Evolutionary conservation across 2,113 vertebrate species (phyloP).

Genomic region (Perccottus glenii): DNA sequence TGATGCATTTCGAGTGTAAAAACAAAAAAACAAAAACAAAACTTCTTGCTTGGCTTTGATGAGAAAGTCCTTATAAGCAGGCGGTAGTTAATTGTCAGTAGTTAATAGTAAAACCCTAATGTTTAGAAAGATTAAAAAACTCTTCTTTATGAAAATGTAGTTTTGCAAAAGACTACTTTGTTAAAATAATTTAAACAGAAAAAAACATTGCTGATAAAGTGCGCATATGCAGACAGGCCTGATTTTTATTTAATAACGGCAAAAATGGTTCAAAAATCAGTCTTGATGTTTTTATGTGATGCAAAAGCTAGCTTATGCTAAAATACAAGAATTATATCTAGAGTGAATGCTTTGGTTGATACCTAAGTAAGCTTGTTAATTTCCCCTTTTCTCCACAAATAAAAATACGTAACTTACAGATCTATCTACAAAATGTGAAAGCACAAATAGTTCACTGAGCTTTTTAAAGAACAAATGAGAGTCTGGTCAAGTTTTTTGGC

Average conservation of each 20-base stretch:
- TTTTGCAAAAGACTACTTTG: constrained; percentile 15
- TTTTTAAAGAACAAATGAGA: constrained; percentile 52
- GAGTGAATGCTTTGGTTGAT: constrained; percentile 72
- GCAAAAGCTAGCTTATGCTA: too few relatives aligned
- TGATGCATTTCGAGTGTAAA: constrained; percentile 61
- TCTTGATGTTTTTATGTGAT: constrained; percentile 41
- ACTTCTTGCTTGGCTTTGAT: neutral
- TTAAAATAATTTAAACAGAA: constrained; percentile 41
- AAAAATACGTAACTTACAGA: constrained; percentile 46
- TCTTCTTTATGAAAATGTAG: too few relatives aligned
- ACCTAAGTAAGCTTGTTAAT: constrained; percentile 52
- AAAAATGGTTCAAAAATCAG: constrained; percentile 29
- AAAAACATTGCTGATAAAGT: constrained; percentile 65
- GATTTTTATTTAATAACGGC: constrained; percentile 45
- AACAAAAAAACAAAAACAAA: constrained; percentile 72
- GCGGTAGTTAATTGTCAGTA: too few relatives aligned
- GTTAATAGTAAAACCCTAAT: too few relatives aligned
- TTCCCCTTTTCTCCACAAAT: constrained; percentile 51
- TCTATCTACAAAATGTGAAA: constrained; percentile 56
- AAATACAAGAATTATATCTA: constrained; percentile 21
- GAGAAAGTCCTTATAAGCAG: too few relatives aligned
- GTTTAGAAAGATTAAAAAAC: too few relatives aligned
- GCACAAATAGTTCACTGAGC: constrained; percentile 32
- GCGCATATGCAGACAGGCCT: constrained; percentile 69
- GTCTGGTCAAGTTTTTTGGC: constrained; percentile 23